phyloP scores from a whole-genome alignment of 2,797 vertebrate species.

The Rhincodon typus region DNA sequence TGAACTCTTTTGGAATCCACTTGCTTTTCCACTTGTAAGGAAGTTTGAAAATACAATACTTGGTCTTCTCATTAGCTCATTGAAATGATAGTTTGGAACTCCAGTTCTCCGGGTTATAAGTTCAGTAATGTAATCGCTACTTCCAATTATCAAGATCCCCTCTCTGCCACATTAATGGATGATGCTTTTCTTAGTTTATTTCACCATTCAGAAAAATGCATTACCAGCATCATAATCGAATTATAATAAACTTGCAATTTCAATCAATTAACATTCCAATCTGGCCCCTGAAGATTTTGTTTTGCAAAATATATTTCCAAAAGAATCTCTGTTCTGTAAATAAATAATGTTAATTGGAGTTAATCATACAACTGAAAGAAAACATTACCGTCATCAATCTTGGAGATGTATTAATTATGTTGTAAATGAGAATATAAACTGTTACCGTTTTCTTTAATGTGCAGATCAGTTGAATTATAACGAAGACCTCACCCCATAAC shows the following conservation, averaged over 20 bases:
- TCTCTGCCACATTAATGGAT: background rate
- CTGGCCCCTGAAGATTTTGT: background rate
- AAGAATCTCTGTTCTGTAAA: background rate
- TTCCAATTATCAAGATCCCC: background rate
- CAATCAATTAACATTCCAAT: background rate
- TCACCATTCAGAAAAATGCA: background rate
- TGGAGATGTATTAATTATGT: background rate
- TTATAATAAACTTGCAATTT: background rate
- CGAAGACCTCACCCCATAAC: background rate
- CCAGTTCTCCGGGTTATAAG: too few species aligned
- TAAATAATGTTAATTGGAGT: conserved; percentile 1
- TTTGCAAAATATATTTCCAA: background rate
- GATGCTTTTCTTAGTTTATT: background rate
- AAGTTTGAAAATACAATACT: background rate
- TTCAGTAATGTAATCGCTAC: background rate
- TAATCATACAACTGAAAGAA: background rate
- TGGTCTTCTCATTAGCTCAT: too few species aligned
- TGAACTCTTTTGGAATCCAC: background rate
- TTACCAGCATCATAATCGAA: background rate
- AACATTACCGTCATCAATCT: background rate
- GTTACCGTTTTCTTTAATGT: background rate
- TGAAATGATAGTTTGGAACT: too few species aligned
- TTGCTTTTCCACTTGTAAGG: background rate
- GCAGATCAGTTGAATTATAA: background rate
- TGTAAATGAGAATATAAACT: background rate